Evolutionary conservation across 53 echinoderm and acorn worm genomes (phyloP), one percentile per base, ranked within the genome.

Genomic region (Henricia sp.): DNA sequence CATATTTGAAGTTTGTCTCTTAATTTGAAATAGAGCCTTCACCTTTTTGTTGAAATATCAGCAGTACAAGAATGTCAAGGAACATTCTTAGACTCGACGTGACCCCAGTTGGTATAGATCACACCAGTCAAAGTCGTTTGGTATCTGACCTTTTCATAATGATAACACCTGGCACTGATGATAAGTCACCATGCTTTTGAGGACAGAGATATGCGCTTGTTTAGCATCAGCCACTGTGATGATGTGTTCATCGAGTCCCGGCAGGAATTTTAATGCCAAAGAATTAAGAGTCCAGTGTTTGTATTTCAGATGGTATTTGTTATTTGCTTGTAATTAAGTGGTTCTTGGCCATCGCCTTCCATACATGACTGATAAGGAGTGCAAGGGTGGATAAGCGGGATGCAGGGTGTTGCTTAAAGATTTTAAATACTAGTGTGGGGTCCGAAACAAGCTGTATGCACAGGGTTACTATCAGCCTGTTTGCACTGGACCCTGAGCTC

Each of bases 171-270:
- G 70, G 28, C 43, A 70, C 2, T 44, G 46, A 26, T 21, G 20
- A 43, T 70, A 44, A 70, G 43, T 70, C 70, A 70, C 46, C 70
- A 43, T 43, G 29, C 70, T 70, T 60, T n/a, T n/a, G n/a, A n/a
- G n/a, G n/a, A 27, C 29, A 60, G 33, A 27, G 33, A 29, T 30
- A 29, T 3, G 23, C 33, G 30, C 12, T 60, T 14, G 29, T 34
- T 34, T 32, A 32, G n/a, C 23, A 60, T 60, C 44, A 9, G 44
- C 13, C 44, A 44, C 13, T 9, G 6, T 44, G 44, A 44, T 44
- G 44, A 44, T 9, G 44, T 9, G 6, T 9, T 44, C 13, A 9
- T 6, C 44, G 6, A 44, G 13, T 9, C 13, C 13, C 13, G 44
- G 13, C 6, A 13, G 44, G 44, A 17, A 30, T 34, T 32, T 60